Evolutionary conservation across 2,113 vertebrate genomes (phyloP).

Genomic region (Siniperca knerii): DNA sequence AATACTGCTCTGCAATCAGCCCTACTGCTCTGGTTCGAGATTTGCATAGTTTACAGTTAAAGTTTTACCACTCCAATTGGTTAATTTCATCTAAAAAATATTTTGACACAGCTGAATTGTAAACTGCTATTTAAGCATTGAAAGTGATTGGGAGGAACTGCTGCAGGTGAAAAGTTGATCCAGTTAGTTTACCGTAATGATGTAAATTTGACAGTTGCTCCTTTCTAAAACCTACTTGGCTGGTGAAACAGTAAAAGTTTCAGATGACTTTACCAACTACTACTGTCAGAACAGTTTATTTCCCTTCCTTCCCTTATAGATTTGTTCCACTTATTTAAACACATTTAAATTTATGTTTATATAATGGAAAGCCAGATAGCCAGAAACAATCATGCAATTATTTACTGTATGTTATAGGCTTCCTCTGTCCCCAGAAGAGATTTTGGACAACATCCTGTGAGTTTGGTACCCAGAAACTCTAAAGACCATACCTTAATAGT

Average conservation of each 20-base stretch:
- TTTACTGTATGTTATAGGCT: slow-evolving; percentile 27
- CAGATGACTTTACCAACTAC: not conserved
- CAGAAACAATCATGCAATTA: slow-evolving; percentile 28
- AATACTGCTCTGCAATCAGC: not conserved
- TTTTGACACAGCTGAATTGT: not conserved
- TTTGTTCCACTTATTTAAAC: slow-evolving; percentile 12
- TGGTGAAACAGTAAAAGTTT: not conserved
- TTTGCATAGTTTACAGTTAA: not conserved
- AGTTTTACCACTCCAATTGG: not conserved
- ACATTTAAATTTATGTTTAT: not conserved
- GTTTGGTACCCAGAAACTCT: not conserved
- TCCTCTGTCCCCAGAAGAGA: slow-evolving; percentile 38
- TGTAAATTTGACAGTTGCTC: not conserved
- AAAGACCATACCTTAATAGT: not conserved
- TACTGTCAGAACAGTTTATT: not conserved
- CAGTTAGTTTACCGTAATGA: not conserved
- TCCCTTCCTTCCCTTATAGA: not conserved
- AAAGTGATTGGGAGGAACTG: not conserved
- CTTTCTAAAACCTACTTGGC: no score
- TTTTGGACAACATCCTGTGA: slow-evolving; percentile 35
- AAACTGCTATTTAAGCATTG: not conserved
- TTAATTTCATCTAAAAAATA: not conserved
- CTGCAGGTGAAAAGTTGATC: not conserved
- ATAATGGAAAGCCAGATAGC: slow-evolving; percentile 27
- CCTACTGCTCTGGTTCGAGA: not conserved